phyloP scores from a whole-genome alignment of 2,888 invertebrate species.

The Stramonita haemastoma region DNA sequence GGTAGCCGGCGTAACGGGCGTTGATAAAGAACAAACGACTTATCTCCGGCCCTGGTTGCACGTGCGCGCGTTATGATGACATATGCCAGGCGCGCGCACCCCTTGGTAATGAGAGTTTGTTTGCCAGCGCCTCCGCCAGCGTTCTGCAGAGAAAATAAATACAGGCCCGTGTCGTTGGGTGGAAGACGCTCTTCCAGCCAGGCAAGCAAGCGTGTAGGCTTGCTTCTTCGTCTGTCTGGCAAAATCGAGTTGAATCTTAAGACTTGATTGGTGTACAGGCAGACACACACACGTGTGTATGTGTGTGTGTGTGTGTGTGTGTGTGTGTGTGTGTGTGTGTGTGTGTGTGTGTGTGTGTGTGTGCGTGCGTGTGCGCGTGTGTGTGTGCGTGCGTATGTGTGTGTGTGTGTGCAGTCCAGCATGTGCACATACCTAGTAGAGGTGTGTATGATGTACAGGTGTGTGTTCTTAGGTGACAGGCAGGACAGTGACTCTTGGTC shows the following conservation, averaged over 20 bases:
- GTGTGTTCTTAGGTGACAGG: no score
- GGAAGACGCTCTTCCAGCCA: not conserved
- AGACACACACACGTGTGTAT: not conserved
- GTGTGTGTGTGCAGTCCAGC: not conserved
- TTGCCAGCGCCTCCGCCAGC: constrained; percentile 35
- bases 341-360: not conserved
- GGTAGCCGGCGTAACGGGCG: constrained; percentile 22
- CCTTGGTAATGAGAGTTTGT: constrained; percentile 42
- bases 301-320: not conserved
- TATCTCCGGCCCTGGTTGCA: constrained; percentile 12
- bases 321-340: not conserved
- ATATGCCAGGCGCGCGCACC: constrained; percentile 36
- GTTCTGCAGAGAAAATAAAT: constrained; percentile 42
- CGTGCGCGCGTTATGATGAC: constrained; percentile 40
- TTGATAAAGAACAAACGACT: constrained; percentile 39
- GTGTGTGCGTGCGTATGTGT: not conserved
- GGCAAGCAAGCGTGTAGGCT: no score
- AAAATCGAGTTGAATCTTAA: no score
- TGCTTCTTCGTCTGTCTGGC: no score
- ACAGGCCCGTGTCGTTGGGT: constrained; percentile 29
- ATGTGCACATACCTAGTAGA: no score
- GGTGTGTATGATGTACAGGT: no score
- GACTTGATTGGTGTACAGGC: not conserved
- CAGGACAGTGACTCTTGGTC: no score
- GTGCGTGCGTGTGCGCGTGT: not conserved